phyloP scores from a whole-genome alignment of 2,797 vertebrate genomes.

The Jordanella pulchra region DNA sequence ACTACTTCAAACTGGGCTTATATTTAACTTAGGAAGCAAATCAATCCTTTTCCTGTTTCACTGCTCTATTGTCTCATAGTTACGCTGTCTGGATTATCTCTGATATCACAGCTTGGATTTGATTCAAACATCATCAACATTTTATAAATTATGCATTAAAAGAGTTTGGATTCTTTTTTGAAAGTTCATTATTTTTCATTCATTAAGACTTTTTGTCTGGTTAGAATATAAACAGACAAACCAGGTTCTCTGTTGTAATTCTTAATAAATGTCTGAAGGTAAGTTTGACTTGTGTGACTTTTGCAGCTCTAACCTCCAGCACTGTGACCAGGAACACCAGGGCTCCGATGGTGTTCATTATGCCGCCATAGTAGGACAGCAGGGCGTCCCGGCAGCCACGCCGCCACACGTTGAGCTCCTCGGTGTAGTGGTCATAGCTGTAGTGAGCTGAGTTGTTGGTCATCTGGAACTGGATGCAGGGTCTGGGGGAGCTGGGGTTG shows the following conservation, averaged over 20 bases:
- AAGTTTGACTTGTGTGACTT: not conserved
- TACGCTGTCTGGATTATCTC: not conserved
- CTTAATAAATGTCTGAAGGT: not conserved
- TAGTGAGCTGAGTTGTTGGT: constrained; percentile 98
- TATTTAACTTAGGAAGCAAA: not conserved
- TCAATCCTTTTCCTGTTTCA: not conserved
- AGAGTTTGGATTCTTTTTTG: no score
- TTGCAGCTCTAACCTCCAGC: constrained; percentile 86
- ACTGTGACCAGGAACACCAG: constrained; percentile 85
- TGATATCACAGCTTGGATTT: no score
- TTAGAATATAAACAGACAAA: not conserved
- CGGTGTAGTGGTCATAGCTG: constrained; percentile 96
- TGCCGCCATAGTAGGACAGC: constrained; percentile 88
- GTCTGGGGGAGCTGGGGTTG: constrained; percentile 93
- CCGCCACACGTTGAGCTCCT: constrained; percentile 96
- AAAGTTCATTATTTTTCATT: not conserved
- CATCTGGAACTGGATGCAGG: constrained; percentile 95
- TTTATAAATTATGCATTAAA: not conserved
- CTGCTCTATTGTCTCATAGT: not conserved
- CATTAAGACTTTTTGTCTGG: not conserved
- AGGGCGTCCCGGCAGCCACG: constrained; percentile 89
- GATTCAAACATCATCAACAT: no score
- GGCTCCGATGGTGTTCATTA: constrained; percentile 90
- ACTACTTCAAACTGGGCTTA: no score
- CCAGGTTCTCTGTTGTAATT: not conserved